Evolutionary conservation across 2,113 vertebrate genomes (phyloP).

Genomic region (Orthonyx spaldingii): DNA sequence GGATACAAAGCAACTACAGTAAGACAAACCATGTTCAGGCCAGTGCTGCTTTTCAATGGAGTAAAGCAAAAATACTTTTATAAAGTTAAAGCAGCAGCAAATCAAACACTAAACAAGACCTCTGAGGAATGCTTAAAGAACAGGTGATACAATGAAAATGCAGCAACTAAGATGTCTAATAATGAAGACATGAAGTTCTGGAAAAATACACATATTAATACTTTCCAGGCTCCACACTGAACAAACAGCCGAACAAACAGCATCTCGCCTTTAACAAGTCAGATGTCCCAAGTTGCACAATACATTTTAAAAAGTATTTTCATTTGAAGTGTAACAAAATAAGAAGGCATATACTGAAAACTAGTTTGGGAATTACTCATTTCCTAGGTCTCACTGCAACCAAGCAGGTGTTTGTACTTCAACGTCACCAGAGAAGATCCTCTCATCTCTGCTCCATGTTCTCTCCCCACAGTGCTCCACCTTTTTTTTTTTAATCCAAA

Average conservation of each 20-base stretch:
- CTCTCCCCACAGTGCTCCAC: neutral
- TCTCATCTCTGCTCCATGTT: neutral
- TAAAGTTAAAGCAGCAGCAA: neutral
- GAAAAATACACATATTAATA: neutral
- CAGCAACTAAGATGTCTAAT: neutral
- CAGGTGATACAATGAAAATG: neutral
- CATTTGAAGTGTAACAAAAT: neutral
- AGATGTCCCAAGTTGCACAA: neutral
- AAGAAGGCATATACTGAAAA: neutral
- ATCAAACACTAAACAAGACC: neutral
- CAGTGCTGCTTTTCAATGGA: neutral
- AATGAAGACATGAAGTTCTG: neutral
- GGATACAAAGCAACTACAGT: neutral
- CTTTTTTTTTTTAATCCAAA: neutral
- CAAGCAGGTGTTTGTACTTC: neutral
- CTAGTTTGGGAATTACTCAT: neutral
- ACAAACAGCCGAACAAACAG: neutral
- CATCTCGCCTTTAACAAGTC: neutral
- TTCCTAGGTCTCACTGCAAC: neutral
- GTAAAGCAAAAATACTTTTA: neutral
- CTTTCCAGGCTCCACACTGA: neutral
- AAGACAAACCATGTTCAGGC: neutral
- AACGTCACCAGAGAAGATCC: neutral
- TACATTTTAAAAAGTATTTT: neutral
- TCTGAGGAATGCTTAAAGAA: neutral